phyloP scores from a whole-genome alignment of 2,797 vertebrate genomes.

The Molothrus ater region DNA sequence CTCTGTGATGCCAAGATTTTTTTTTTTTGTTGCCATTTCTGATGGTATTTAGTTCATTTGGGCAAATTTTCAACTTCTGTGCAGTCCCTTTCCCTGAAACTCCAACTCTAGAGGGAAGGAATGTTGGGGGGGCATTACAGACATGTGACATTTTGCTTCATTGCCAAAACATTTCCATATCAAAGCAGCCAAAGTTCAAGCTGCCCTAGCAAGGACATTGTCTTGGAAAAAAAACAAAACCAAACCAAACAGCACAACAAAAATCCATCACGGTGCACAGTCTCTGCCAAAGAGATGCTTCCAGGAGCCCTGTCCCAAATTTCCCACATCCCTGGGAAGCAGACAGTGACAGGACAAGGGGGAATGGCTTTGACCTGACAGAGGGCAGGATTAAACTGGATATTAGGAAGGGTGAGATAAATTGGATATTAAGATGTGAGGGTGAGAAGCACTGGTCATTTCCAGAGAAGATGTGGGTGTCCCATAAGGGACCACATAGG shows the following conservation, averaged over 20 bases:
- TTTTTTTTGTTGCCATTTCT: neutral
- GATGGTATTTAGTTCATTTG: neutral
- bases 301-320: neutral
- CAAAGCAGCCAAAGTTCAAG: conserved; percentile 31
- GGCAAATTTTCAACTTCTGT: conserved; percentile 22
- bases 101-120: neutral
- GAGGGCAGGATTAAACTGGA: neutral
- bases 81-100: neutral
- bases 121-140: neutral
- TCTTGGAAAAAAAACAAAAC: neutral
- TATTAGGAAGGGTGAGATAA: neutral
- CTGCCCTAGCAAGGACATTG: neutral
- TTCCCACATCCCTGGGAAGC: neutral
- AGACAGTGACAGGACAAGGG: neutral
- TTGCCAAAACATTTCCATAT: conserved; percentile 38
- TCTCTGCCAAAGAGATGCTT: neutral
- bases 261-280: neutral
- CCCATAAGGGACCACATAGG: neutral
- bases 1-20: neutral
- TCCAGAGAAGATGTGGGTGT: neutral
- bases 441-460: neutral
- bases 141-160: neutral
- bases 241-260: neutral
- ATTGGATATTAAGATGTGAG: neutral
- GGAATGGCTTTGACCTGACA: neutral